Evolutionary conservation across 2,888 invertebrate species (phyloP), one percentile per base, ranked within the genome.

Genomic region (Hypercompe scribonia): DNA sequence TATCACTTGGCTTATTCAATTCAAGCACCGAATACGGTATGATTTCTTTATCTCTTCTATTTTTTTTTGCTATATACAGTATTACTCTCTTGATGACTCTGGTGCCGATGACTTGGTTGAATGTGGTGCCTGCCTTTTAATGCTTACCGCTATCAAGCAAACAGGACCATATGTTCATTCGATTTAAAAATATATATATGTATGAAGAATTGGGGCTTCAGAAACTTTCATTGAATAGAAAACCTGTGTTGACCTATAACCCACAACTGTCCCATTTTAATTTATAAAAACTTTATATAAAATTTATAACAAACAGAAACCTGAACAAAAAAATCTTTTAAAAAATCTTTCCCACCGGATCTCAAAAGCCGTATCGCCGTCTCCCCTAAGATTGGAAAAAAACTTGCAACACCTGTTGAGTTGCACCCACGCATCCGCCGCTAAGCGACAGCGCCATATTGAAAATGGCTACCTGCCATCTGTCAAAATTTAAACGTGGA

Each of bases 401-500:
- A 87, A 75, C 70, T 79, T 77, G 82, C 88, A 89, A 90, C 95
- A 95, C 95, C 95, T 95, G 95, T 92, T 92, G 72, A 61, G 70
- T 67, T 72, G 93, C 92, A 88, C 91, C 92, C 80, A 89, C 94
- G 92, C 94, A 93, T 90, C 91, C 91, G 93, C 89, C 88, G 92
- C 89, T 85, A 87, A 81, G 90, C 86, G 83, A 89, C 88, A 46
- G 58, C 92, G 89, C 90, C 92, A 92, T 93, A 89, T 92, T 92
- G 88, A 75, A 80, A 86, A 92, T 93, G 91, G 91, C 90, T 79
- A 86, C 78, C 79, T 74, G 81, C 94, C 95, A 95, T 94, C 94
- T 95, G 95, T 94, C 94, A 93, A 94, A 94, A 92, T 91, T 90
- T 87, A 91, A 89, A 91, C 90, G 90, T 86, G 80, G 86, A 82